Percentiles rank a stretch among this genome's conserved stretches.
Conservation (phyloP, 2,888 invertebrate species). For the Trilocha varians region DNA sequence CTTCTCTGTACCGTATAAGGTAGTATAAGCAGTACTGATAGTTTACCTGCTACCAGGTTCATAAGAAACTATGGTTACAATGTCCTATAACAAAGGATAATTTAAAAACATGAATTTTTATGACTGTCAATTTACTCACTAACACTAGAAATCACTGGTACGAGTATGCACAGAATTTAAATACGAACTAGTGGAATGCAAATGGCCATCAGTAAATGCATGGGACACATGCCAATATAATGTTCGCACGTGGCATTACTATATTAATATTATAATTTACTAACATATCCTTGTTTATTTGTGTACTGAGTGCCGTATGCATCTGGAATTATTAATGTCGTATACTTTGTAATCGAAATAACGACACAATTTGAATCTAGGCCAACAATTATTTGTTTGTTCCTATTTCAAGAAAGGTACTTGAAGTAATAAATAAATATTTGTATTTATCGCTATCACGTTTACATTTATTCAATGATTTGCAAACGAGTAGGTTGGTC, state of each 20-base stretch:
- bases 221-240: neutral
- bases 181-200: neutral
- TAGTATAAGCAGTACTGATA: too few species aligned
- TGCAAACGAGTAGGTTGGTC: too few species aligned
- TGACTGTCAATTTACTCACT: too few species aligned
- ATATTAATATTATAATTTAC: neutral
- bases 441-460: neutral
- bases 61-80: too few species aligned
- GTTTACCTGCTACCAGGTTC: too few species aligned
- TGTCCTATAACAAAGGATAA: too few species aligned
- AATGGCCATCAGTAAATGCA: neutral
- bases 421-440: neutral
- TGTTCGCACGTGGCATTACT: neutral
- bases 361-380: neutral
- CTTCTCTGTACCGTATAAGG: too few species aligned
- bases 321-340: neutral
- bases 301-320: neutral
- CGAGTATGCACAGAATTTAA: neutral
- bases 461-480: neutral
- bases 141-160: neutral
- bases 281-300: neutral
- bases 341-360: neutral
- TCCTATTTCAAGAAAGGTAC: neutral
- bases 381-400: neutral
- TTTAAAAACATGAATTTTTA: too few species aligned